A percentile compares a stretch with the other conserved stretches of the same genome.
phyloP scores from a whole-genome alignment of 1,140 invertebrate species.

The Drosophila baimaii region DNA sequence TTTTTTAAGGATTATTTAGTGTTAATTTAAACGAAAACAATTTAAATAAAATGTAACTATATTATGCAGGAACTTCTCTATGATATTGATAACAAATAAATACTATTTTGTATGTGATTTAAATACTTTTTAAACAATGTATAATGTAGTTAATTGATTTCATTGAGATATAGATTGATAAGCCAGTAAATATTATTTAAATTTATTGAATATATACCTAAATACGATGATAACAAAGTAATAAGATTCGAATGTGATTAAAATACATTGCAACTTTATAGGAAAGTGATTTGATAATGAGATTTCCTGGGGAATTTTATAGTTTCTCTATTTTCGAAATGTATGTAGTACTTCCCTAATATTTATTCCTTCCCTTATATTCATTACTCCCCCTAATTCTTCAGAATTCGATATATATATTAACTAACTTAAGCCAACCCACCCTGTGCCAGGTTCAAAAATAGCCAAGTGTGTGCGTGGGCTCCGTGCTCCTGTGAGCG shows the following conservation, averaged over 20 bases:
- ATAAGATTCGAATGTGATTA: background rate
- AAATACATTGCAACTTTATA: background rate
- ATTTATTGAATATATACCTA: no score
- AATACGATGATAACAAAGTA: background rate
- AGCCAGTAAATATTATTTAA: background rate
- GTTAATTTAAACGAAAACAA: no score
- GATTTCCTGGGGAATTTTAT: no score
- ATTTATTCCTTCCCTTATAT: no score
- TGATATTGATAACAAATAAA: no score
- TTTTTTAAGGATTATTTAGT: background rate
- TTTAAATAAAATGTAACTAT: background rate
- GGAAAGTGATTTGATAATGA: background rate
- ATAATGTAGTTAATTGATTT: background rate
- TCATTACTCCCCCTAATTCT: background rate
- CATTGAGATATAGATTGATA: constrained; percentile 3
- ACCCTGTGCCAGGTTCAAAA: constrained; percentile 13
- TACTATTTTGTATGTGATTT: no score
- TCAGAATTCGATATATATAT: background rate
- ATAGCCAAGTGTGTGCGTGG: constrained; percentile 28
- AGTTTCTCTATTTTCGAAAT: no score
- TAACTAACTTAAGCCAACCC: background rate
- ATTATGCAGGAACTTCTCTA: no score
- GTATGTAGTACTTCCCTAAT: no score
- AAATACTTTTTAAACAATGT: background rate
- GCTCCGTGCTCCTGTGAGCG: constrained; percentile 30